Evolutionary conservation across 2,888 invertebrate genomes (phyloP).

Genomic region (Phania funesta): DNA sequence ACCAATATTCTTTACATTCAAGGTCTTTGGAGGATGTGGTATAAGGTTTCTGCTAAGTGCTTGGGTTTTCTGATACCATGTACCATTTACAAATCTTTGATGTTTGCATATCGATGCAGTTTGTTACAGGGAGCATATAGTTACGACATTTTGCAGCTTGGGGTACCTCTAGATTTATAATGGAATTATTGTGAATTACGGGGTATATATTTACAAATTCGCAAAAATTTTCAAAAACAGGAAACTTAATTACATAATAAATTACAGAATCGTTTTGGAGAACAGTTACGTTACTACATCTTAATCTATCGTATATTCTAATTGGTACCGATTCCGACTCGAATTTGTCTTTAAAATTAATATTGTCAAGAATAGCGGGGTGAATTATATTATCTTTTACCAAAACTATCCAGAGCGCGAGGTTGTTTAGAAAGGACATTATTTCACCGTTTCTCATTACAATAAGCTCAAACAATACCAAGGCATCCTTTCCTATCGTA

Average conservation of each 20-base stretch:
- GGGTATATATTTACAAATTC: too few relatives aligned
- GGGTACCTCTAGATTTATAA: neutral
- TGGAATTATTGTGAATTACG: too few relatives aligned
- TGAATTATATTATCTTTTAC: neutral
- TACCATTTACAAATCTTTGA: too few relatives aligned
- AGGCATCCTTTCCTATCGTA: neutral
- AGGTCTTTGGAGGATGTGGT: neutral
- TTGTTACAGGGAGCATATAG: neutral
- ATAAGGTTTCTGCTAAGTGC: neutral
- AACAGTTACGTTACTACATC: too few relatives aligned
- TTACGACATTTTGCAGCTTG: neutral
- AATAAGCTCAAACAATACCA: neutral
- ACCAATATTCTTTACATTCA: neutral
- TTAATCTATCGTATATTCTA: neutral
- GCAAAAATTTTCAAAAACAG: neutral
- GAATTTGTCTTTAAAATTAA: neutral
- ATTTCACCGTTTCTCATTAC: conserved; percentile 13
- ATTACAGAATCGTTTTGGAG: neutral
- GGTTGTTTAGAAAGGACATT: neutral
- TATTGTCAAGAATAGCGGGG: neutral
- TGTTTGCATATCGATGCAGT: too few relatives aligned
- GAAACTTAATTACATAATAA: neutral
- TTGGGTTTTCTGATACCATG: neutral
- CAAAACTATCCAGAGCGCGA: neutral
- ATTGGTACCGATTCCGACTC: neutral